Evolutionary conservation across 2,888 invertebrate species (phyloP), one percentile per base, ranked within the genome.

Genomic region (Drosophila parthenogenetica): DNA sequence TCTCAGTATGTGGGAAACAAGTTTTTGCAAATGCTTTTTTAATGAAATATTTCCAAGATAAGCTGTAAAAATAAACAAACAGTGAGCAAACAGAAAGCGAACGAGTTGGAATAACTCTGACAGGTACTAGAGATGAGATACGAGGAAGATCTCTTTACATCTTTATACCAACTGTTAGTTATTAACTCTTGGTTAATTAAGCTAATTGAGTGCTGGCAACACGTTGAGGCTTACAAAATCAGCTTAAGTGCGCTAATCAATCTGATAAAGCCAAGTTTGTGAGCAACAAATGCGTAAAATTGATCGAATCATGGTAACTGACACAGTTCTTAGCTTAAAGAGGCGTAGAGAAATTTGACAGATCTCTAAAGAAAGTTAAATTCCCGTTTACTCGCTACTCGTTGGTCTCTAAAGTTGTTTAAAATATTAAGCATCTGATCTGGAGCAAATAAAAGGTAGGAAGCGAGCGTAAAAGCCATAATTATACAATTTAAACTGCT

Each of bases 11-110:
- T 79, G 82, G 71, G 83, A 86, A 82, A 82, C 82, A 65, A 82
- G 82, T 82, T 82, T 84, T 82, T 82, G 87, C 89, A 85, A 89
- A 85, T 89, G 85, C 71, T 66, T 87, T 84, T 89, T 85, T 85
- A 84, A 89, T 85, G 79, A 89, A 85, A 87, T 82, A 85, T 60
- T 64, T 51, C 37, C 69, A 66, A 81, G 84, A 88, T 83, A 88
- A 86, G 84, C 73, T 62, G 81, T 48, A 37, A 62, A 71, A 82
- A 76, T 48, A 68, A 66, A 62, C 48, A 51, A 64, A 37, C 45
- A 79, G 63, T 45, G 49, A 66, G 55, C 48, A 54, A 61, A 46
- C 65, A 61, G 53, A 63, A 57, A 57, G 61, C 45, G 48, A 63
- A 64, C 62, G 29, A 66, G 60, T 54, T 54, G 54, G 7, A 46